Conservation (phyloP, 64 coral and sea anemone genomes). For the Pachyseris speciosa region DNA sequence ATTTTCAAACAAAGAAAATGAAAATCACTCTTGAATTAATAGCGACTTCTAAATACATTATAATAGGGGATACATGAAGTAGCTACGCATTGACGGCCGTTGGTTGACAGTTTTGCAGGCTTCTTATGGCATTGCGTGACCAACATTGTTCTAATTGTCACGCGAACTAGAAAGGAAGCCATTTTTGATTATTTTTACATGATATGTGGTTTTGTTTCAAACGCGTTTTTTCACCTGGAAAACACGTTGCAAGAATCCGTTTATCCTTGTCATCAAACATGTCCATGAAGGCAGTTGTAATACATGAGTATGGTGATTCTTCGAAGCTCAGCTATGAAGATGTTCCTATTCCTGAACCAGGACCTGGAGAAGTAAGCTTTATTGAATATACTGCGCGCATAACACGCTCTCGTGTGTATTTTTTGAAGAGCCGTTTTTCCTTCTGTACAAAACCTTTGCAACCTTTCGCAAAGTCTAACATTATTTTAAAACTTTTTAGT, state of each 20-base stretch:
- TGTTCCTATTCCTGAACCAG: constrained; percentile 56
- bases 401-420: neutral
- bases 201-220: neutral
- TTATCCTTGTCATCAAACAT: neutral
- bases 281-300: constrained; percentile 77
- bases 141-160: neutral
- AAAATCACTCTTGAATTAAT: too few relatives aligned
- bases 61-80: neutral
- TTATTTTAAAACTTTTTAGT: too few relatives aligned
- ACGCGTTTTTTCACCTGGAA: neutral
- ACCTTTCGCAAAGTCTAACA: too few relatives aligned
- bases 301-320: constrained; percentile 75
- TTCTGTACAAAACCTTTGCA: too few relatives aligned
- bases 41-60: too few relatives aligned
- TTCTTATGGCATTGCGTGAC: neutral
- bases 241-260: neutral
- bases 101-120: neutral
- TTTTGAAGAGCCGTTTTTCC: neutral
- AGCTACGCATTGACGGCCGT: neutral
- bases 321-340: constrained; percentile 62
- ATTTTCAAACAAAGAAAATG: too few relatives aligned
- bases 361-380: constrained; percentile 52
- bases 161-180: neutral
- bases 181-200: neutral
- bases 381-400: too few relatives aligned